Percentiles rank a stretch among this genome's conserved stretches.
Evolutionary conservation across 2,888 invertebrate genomes (phyloP).

Genomic region (Hydropsyche betteni): DNA sequence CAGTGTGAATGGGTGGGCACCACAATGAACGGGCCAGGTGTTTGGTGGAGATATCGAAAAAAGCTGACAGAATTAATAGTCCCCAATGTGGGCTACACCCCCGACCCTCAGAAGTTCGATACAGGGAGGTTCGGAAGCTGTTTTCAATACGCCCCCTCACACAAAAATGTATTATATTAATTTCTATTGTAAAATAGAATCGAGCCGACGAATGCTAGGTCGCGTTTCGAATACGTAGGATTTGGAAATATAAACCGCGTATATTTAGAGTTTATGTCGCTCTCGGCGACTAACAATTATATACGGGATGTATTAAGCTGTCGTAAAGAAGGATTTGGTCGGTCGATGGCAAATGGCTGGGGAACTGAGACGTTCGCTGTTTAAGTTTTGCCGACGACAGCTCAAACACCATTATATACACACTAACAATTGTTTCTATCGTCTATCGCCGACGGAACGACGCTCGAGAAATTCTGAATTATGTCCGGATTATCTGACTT

Average conservation of each 20-base stretch:
- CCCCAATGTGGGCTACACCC: constrained; percentile 33
- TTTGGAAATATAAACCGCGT: constrained; percentile 13
- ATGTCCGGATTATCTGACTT: constrained; percentile 14
- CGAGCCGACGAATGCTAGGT: too few relatives aligned
- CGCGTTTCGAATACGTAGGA: neutral
- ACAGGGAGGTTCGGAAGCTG: constrained; percentile 18
- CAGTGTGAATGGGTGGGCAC: constrained; percentile 41
- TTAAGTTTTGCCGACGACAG: too few relatives aligned
- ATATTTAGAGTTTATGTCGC: constrained; percentile 45
- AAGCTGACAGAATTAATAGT: constrained; percentile 52
- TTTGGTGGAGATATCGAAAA: constrained; percentile 52
- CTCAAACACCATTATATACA: too few relatives aligned
- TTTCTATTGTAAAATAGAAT: too few relatives aligned
- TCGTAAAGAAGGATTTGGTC: constrained; percentile 44
- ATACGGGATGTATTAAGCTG: constrained; percentile 42
- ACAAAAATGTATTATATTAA: constrained; percentile 23
- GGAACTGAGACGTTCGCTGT: constrained; percentile 1
- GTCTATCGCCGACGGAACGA: constrained; percentile 26
- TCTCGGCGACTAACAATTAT: constrained; percentile 42
- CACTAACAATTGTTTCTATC: constrained; percentile 37
- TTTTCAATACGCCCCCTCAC: constrained; percentile 32
- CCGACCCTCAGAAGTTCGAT: neutral
- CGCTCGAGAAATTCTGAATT: constrained; percentile 14
- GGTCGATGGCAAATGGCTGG: neutral
- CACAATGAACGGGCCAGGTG: constrained; percentile 51